Percentiles rank a stretch among this genome's conserved stretches.
Conservation (phyloP, 2,797 vertebrate genomes). For the Tokudaia tokunoshimensis region DNA sequence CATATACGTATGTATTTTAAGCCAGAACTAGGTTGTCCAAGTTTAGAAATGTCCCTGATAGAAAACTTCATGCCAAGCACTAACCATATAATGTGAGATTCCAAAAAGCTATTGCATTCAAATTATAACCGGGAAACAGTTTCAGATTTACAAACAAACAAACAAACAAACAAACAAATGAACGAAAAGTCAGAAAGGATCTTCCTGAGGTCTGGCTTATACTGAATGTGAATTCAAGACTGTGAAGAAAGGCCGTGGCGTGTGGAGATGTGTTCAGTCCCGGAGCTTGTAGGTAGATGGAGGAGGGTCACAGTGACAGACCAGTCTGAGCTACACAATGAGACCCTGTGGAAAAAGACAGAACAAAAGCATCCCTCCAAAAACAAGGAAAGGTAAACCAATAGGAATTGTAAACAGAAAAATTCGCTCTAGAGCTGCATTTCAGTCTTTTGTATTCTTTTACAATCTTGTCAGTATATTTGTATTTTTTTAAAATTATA, state of each 20-base stretch:
- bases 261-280: not conserved
- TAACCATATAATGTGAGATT: not conserved
- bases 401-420: slow-evolving; percentile 19
- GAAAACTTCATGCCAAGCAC: not conserved
- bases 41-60: not conserved
- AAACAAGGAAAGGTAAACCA: not conserved
- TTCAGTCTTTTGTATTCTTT: not conserved
- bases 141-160: not conserved
- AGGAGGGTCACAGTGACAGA: not conserved
- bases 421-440: not conserved
- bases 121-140: not conserved
- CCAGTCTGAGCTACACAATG: not conserved
- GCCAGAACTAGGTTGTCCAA: slow-evolving; percentile 17
- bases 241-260: not conserved
- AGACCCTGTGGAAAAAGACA: not conserved
- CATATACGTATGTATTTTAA: not conserved
- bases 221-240: not conserved
- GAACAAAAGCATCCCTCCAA: not conserved
- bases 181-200: not conserved
- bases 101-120: not conserved
- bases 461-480: not conserved
- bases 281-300: too few relatives aligned
- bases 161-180: not conserved
- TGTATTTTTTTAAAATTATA: not conserved
- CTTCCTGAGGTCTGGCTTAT: not conserved